Percentiles rank a stretch among this genome's conserved stretches.
Conservation (phyloP, 2,888 invertebrate species). For the Strigamia transsilvanica region DNA sequence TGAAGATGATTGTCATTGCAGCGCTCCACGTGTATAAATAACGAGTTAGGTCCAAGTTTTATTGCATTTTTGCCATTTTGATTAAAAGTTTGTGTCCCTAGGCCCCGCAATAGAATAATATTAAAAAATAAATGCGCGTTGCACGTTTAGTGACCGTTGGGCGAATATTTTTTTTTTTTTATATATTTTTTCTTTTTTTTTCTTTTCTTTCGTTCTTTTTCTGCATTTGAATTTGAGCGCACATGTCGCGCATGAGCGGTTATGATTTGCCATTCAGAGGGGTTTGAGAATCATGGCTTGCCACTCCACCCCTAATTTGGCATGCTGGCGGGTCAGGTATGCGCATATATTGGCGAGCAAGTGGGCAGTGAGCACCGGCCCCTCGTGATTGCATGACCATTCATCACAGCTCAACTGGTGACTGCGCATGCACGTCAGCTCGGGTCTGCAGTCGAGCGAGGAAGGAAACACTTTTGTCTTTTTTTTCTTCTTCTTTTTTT, state of each 20-base stretch:
- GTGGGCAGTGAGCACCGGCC: conserved; percentile 46
- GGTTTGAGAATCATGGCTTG: conserved; percentile 46
- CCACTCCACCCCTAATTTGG: conserved; percentile 49
- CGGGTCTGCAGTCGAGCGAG: conserved; percentile 3
- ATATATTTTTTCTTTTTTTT: neutral
- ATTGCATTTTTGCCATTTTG: conserved; percentile 3
- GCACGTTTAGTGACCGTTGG: neutral
- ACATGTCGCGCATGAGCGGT: conserved; percentile 50
- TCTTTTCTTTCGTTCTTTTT: conserved; percentile 1
- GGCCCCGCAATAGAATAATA: conserved; percentile 48
- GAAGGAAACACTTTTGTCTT: no score
- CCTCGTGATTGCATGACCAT: conserved; percentile 52
- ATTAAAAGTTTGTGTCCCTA: conserved; percentile 32
- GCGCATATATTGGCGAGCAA: conserved; percentile 53
- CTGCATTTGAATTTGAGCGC: conserved; percentile 46
- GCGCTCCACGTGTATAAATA: neutral
- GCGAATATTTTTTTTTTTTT: neutral
- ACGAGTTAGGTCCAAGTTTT: conserved; percentile 10
- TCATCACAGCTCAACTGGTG: conserved; percentile 46
- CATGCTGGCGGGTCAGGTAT: conserved; percentile 54
- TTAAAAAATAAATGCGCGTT: conserved; percentile 40
- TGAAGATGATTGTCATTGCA: conserved; percentile 27
- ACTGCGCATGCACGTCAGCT: conserved; percentile 40
- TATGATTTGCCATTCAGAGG: conserved; percentile 54
- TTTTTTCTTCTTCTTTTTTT: neutral